Evolutionary conservation across 2,113 vertebrate genomes (phyloP), one percentile per base, ranked within the genome.

Genomic region (Dinomys branickii): DNA sequence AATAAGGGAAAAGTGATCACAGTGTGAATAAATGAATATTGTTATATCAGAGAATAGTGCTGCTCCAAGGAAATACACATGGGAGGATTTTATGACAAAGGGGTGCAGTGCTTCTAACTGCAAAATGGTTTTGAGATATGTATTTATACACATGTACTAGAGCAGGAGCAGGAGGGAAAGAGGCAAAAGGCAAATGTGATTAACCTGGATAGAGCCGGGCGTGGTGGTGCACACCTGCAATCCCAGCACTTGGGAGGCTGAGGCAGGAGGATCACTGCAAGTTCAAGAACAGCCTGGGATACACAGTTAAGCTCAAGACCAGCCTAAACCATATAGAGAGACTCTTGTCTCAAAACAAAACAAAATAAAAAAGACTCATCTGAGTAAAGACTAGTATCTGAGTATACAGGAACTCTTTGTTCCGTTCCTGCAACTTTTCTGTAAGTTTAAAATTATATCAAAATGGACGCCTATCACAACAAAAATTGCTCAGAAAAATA

Each of bases 401-500:
- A 11, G 14, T 33, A 50, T 16, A 38, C 1, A 9, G 8, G 59
- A 54, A 35, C 41, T 61, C 50, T 58, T 93, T 30, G 24, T 56
- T 69, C 10, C 59, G 87, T 75, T 63, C 38, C 87, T 67, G 10
- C 17, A 75, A 87, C 41, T 69, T 56, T 90, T 95, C 30, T 63
- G 22, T 69, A 67, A 52, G 44, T 16, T 30, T 16, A 28, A 47
- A 77, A 77, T 28, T 47, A 77, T 47, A 77, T 47, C 73, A 77
- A 1, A n/a, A 24, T 58, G n/a, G 33, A 56, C 2, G 10, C 52
- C 78, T 73, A 13, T 73, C 41, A 77, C 41, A 90, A 11, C 52
- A 85, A 89, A 94, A 92, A 16, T 54, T 7, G 33, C 38, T 94
- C 50, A 91, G 50, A 85, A 94, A 88, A 85, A 67, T 8, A 77